A percentile compares a stretch with the other conserved stretches of the same genome.
Evolutionary conservation across 2,888 invertebrate genomes (phyloP).

Genomic region (Rhagonycha fulva): DNA sequence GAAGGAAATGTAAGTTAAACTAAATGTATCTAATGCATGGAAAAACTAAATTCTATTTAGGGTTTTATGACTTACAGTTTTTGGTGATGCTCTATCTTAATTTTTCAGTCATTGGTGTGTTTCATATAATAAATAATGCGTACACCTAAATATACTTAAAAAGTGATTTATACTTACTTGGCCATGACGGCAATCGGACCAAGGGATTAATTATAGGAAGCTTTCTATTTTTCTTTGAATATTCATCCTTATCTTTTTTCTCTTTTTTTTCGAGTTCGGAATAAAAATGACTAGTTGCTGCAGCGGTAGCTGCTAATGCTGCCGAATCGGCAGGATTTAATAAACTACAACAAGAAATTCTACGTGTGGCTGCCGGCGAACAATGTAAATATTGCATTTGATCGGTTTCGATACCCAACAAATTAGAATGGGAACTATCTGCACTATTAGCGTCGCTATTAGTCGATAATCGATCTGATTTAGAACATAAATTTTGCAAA

Average conservation of each 20-base stretch:
- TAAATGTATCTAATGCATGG: not conserved
- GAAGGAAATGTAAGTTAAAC: not conserved
- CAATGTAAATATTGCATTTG: conserved; percentile 67
- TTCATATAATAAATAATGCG: not conserved
- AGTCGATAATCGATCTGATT: conserved; percentile 47
- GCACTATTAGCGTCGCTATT: conserved; percentile 49
- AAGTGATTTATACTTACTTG: conserved; percentile 61
- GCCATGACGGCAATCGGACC: conserved; percentile 86
- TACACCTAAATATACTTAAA: conserved; percentile 5
- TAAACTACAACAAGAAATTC: conserved; percentile 90
- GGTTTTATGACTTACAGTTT: conserved; percentile 2
- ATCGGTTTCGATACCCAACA: conserved; percentile 65
- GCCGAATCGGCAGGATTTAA: conserved; percentile 74
- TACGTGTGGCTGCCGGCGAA: conserved; percentile 83
- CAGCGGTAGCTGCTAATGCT: conserved; percentile 64
- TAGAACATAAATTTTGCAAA: conserved; percentile 46
- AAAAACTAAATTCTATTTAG: not conserved
- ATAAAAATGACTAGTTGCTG: conserved; percentile 62
- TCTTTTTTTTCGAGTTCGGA: conserved; percentile 53
- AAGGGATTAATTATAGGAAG: conserved; percentile 90
- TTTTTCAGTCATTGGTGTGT: conserved; percentile 10
- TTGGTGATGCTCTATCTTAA: not conserved
- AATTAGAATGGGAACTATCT: conserved; percentile 63
- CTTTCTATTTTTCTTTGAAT: conserved; percentile 64
- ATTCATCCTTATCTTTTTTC: conserved; percentile 49